Evolutionary conservation across 2,113 vertebrate genomes (phyloP).

Genomic region (Callipepla squamata): DNA sequence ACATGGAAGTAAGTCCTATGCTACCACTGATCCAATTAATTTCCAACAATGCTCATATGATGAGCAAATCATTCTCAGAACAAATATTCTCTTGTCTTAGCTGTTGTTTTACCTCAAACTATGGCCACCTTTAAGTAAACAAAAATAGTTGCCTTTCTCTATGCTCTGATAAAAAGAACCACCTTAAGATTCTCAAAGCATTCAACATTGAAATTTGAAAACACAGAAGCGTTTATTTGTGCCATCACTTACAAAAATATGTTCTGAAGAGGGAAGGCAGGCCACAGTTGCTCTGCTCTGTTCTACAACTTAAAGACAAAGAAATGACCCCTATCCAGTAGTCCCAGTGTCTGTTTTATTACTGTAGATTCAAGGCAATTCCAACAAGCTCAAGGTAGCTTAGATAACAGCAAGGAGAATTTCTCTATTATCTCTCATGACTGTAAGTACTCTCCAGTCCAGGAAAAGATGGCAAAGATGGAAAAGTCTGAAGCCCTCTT

Average conservation of each 20-base stretch:
- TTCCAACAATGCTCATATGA: conserved; percentile 14
- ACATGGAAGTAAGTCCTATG: conserved; percentile 46
- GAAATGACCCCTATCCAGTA: neutral
- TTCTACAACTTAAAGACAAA: neutral
- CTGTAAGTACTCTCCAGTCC: neutral
- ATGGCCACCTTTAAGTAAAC: neutral
- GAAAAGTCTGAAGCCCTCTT: neutral
- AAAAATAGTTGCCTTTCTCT: neutral
- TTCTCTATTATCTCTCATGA: neutral
- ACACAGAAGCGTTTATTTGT: neutral
- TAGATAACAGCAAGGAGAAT: neutral
- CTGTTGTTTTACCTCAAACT: neutral
- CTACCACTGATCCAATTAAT: conserved; percentile 52
- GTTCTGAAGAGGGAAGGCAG: neutral
- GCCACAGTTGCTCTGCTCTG: neutral
- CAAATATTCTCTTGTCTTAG: conserved; percentile 13
- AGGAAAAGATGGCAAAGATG: neutral
- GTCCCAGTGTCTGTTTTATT: neutral
- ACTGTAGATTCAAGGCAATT: neutral
- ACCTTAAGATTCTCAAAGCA: neutral
- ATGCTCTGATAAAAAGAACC: neutral
- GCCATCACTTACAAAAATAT: neutral
- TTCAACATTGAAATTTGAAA: neutral
- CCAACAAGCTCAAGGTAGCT: neutral
- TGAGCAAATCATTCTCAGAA: conserved; percentile 14